These are phyloP conservation scores for Scaptomyza tumidula DNA, from an alignment of 2,888 invertebrate genomes.

Conservation along the genomic window DNA sequence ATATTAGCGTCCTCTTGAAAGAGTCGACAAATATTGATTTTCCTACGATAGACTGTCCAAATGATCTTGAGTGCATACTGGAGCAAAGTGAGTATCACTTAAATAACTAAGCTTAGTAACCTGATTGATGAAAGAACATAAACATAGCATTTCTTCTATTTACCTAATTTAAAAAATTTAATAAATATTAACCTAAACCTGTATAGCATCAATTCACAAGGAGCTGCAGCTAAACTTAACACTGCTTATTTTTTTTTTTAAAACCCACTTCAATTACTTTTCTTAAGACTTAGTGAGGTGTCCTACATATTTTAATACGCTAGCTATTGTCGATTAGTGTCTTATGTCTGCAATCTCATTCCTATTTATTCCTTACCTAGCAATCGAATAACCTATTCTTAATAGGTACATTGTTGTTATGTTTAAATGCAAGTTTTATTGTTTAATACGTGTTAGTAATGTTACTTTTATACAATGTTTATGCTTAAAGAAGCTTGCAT, in stretches of 20 bases:
- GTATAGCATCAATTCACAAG: neutral
- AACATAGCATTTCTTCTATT: conserved; percentile 6
- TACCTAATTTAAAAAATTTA: neutral
- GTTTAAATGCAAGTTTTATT: conserved; percentile 22
- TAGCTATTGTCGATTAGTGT: neutral
- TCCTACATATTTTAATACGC: neutral
- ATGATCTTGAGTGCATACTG: conserved; percentile 79
- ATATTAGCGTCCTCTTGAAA: conserved; percentile 80
- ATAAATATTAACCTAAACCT: too few relatives aligned
- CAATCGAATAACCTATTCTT: too few relatives aligned
- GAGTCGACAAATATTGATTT: conserved; percentile 82
- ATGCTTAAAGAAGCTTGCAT: neutral
- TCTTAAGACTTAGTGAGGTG: neutral
- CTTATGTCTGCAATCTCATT: conserved; percentile 6
- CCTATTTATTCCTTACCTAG: conserved; percentile 20
- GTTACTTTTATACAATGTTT: conserved; percentile 6
- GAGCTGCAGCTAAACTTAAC: neutral
- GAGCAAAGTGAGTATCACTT: conserved; percentile 75
- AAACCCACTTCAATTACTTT: neutral
- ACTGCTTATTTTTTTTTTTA: neutral
- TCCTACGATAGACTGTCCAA: conserved; percentile 75
- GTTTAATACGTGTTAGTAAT: conserved; percentile 19
- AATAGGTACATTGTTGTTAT: conserved; percentile 47
- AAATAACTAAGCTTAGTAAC: conserved; percentile 56
- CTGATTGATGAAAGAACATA: conserved; percentile 45